A percentile compares a stretch with the other conserved stretches of the same genome.
Evolutionary conservation across 2,113 vertebrate species (phyloP).

Genomic region (Melanotaenia duboulayi): DNA sequence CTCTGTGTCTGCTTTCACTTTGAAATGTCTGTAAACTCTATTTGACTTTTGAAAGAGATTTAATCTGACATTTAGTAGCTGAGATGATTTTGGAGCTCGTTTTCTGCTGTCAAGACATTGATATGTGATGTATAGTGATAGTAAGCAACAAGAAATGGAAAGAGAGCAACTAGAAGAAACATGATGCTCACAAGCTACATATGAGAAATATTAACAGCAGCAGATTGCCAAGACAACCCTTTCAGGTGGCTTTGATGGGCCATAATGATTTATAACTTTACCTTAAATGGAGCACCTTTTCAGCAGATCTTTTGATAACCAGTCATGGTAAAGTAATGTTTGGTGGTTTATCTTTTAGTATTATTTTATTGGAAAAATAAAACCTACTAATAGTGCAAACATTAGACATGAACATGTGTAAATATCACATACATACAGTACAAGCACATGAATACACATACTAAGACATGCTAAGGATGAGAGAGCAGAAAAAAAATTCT

Average conservation of each 20-base stretch:
- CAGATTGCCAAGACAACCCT: slow-evolving; percentile 12
- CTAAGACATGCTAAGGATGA: neutral
- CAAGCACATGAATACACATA: neutral
- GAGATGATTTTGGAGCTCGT: neutral
- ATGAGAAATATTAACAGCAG: slow-evolving; percentile 41
- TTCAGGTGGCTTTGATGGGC: slow-evolving; percentile 19
- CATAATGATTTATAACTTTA: too few relatives aligned
- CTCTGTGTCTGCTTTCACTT: neutral
- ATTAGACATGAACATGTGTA: slow-evolving; percentile 5
- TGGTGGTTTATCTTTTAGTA: too few relatives aligned
- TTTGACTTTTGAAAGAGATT: neutral
- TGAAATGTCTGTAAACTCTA: neutral
- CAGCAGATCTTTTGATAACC: too few relatives aligned
- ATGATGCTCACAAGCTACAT: slow-evolving; percentile 18
- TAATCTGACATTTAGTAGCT: neutral
- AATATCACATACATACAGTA: neutral
- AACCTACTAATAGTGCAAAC: too few relatives aligned
- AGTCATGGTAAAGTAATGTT: too few relatives aligned
- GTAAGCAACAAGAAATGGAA: slow-evolving; percentile 13
- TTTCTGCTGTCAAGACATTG: neutral
- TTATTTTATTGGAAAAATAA: too few relatives aligned
- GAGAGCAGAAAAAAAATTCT: slow-evolving; percentile 6
- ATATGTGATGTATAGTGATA: neutral
- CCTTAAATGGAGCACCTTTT: too few relatives aligned
- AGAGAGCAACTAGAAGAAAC: slow-evolving; percentile 14